Conservation (phyloP, 2,113 vertebrate species). For the Sapayoa aenigma region DNA sequence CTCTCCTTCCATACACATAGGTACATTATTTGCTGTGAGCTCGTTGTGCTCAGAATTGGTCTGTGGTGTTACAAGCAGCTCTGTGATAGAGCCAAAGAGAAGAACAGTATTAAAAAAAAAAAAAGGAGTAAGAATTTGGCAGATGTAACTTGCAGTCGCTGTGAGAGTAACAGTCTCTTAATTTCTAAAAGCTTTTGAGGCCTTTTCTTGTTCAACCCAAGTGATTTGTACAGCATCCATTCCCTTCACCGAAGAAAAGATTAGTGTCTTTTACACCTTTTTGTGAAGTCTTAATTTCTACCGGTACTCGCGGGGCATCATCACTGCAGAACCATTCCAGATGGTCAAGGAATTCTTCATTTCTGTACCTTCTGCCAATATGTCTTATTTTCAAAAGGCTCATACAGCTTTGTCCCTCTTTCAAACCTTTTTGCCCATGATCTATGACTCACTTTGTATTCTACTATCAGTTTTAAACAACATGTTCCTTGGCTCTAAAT, state of each 20-base stretch:
- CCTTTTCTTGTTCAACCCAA: neutral
- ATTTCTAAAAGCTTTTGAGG: neutral
- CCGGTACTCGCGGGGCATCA: neutral
- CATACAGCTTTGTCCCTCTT: neutral
- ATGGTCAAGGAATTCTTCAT: neutral
- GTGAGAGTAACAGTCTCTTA: neutral
- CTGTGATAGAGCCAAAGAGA: neutral
- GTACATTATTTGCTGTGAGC: neutral
- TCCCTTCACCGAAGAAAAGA: neutral
- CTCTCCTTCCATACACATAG: neutral
- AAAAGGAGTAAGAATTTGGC: neutral
- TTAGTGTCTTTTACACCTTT: neutral
- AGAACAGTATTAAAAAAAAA: neutral
- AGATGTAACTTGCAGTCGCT: neutral
- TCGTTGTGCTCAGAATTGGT: neutral
- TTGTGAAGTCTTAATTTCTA: neutral
- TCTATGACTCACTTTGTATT: slow-evolving; percentile 12
- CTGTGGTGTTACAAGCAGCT: neutral
- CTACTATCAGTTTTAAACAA: slow-evolving; percentile 32
- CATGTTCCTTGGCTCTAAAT: slow-evolving; percentile 30
- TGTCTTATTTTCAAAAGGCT: neutral
- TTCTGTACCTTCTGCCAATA: neutral
- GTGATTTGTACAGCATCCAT: neutral
- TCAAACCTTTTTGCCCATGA: neutral
- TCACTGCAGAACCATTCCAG: neutral